Conservation (phyloP, 1,140 invertebrate genomes). For the Antheraea mylitta region DNA sequence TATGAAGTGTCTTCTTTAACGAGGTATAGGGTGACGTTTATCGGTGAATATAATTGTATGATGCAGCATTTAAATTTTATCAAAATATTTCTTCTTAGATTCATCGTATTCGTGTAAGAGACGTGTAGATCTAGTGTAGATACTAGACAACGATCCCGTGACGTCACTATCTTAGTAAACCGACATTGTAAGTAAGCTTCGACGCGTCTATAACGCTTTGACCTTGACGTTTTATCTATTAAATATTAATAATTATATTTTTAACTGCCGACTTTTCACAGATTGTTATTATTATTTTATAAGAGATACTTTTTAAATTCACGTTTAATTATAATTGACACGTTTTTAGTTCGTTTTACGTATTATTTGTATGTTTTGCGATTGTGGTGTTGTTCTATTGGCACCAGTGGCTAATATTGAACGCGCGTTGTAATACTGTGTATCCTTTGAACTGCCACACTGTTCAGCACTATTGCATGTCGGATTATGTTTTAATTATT, state of each 20-base stretch:
- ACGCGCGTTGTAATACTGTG: conserved; percentile 21
- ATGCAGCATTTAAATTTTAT: conserved; percentile 47
- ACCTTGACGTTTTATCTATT: conserved; percentile 43
- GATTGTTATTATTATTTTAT: conserved; percentile 56
- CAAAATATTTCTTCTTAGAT: conserved; percentile 48
- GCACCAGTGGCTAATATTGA: conserved; percentile 13
- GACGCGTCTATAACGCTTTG: conserved; percentile 70
- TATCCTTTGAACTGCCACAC: conserved; percentile 31
- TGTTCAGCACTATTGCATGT: conserved; percentile 58
- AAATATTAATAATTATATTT: conserved; percentile 42
- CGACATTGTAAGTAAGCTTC: conserved; percentile 65
- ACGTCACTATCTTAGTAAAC: conserved; percentile 29
- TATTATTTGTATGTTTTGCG: conserved; percentile 27
- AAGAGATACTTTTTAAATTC: conserved; percentile 48
- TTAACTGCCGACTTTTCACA: conserved; percentile 70
- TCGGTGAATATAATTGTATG: conserved; percentile 9
- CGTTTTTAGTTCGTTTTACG: conserved; percentile 60
- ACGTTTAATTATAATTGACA: conserved; percentile 57
- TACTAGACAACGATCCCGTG: conserved; percentile 34
- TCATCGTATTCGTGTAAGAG: conserved; percentile 38
- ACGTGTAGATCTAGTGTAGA: conserved; percentile 29
- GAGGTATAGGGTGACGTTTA: conserved; percentile 39
- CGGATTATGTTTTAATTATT: conserved; percentile 73
- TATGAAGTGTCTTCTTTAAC: conserved; percentile 56
- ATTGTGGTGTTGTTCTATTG: background rate